Evolutionary conservation across 2,797 vertebrate genomes (phyloP), one percentile per base, ranked within the genome.

Genomic region (Myotis pilosus): DNA sequence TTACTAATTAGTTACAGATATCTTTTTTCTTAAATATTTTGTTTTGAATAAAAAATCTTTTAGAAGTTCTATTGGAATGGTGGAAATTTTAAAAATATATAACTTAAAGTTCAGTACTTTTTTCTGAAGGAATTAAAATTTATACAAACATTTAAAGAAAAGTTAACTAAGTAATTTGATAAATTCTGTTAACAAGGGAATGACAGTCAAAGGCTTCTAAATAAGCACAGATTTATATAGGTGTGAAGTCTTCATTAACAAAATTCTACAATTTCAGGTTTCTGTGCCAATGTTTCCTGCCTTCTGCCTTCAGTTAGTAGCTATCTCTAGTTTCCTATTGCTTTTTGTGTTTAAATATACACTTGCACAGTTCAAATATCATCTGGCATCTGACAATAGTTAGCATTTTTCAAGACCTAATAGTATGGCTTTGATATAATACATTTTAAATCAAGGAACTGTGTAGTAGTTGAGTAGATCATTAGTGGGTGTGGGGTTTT

Each of bases 371-470:
- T 44, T 89, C 30, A 68, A 22, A 49, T 76, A 55, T 74, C 74
- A 82, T 49, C 72, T 86, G 68, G 49, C 68, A 74, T 66, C 76
- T 92, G 66, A 93, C 36, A 83, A 6, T 71, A 88, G 28, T 92
- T 71, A 80, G 47, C 60, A 80, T 95, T 95, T 89, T 92, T 49
- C 30, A 30, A 95, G 64, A 41, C 44, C 80, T 71, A 81, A 28
- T 33, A 64, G 49, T 85, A 57, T 57, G 49, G 49, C 68, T 92
- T 80, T 89, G 66, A 71, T 92, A 78, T 16, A 69, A 69, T 74
- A 82, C 38, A 53, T 83, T 91, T 94, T 89, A 94, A 96, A 62
- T 87, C 64, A 92, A 87, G 11, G 10, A 69, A 76, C 25, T 93
- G 7, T 91, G 4, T 81, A 64, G 79, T 78, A 38, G 47, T 94